Percentiles rank a stretch among this genome's conserved stretches.
phyloP scores from a whole-genome alignment of 2,113 vertebrate genomes.

The Eulacestoma nigropectus region DNA sequence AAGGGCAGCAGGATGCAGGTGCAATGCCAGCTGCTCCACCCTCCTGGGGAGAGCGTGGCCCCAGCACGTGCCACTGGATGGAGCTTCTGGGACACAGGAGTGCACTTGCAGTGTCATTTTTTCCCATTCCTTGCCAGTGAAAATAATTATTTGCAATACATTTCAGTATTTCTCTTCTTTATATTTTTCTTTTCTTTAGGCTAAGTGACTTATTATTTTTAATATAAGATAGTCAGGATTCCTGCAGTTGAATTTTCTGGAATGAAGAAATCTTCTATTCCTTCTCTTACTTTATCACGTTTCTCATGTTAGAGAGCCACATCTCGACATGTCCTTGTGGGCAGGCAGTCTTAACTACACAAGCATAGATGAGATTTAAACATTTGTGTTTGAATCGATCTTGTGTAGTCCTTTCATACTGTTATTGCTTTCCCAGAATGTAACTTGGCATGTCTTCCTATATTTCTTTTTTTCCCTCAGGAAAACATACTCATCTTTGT shows the following conservation, averaged over 20 bases:
- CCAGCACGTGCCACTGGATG: accelerated
- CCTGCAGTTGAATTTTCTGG: not conserved
- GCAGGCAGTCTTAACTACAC: not conserved
- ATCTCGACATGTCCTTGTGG: not conserved
- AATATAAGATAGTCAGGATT: not conserved
- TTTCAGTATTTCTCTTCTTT: not conserved
- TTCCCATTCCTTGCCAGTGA: not conserved
- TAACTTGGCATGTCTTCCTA: not conserved
- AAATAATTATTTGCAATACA: not conserved
- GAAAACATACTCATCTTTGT: not conserved
- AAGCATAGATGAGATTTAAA: not conserved
- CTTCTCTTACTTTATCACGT: not conserved
- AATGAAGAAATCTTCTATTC: not conserved
- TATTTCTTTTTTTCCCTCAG: not conserved
- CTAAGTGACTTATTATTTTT: not conserved
- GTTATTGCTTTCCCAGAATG: not conserved
- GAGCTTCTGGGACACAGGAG: not conserved
- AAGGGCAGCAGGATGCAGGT: not conserved
- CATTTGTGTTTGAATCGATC: not conserved
- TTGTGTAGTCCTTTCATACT: not conserved
- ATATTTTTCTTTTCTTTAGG: not conserved
- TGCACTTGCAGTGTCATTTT: not conserved
- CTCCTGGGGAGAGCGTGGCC: accelerated
- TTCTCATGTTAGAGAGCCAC: not conserved
- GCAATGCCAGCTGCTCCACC: not conserved